These are phyloP conservation scores for Pseudolaguvia tuberculata DNA, from an alignment of 2,113 vertebrate species.

Conservation along the genomic window DNA sequence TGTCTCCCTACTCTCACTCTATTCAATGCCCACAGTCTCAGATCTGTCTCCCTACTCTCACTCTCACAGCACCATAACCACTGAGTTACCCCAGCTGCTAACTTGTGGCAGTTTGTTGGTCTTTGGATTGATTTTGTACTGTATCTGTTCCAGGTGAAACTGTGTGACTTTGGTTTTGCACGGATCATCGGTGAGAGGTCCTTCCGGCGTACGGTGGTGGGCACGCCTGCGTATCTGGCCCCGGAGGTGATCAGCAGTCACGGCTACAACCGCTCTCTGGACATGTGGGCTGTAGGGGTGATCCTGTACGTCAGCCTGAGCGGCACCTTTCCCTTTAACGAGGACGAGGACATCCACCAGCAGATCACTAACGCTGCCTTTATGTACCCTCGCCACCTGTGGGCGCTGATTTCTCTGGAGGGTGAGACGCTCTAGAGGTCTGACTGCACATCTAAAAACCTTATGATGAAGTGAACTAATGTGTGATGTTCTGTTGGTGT, in stretches of 20 bases:
- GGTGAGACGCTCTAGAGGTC: constrained; percentile 47
- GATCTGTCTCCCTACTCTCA: no score
- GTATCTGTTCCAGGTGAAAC: constrained; percentile 63
- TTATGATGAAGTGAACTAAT: neutral
- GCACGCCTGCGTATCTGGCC: constrained; percentile 71
- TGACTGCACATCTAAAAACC: neutral
- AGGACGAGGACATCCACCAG: constrained; percentile 72
- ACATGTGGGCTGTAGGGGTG: constrained; percentile 74
- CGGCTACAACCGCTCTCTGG: constrained; percentile 71
- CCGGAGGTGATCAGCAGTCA: constrained; percentile 68
- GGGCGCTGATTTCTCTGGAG: constrained; percentile 63
- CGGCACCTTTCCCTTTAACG: constrained; percentile 73
- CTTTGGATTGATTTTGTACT: no score
- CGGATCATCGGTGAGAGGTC: constrained; percentile 76
- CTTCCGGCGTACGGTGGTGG: constrained; percentile 69
- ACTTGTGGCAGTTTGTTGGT: no score
- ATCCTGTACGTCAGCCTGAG: constrained; percentile 72
- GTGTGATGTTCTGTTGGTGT: neutral
- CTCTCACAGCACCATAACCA: no score
- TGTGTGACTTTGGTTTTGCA: constrained; percentile 74
- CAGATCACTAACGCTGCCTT: constrained; percentile 75
- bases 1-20: no score
- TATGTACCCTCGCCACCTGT: constrained; percentile 69
- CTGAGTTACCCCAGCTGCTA: no score
- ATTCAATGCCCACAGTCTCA: no score